Percentiles rank a stretch among this genome's conserved stretches.
phyloP scores from a whole-genome alignment of 2,797 vertebrate species.

The Crypturellus tataupa region DNA sequence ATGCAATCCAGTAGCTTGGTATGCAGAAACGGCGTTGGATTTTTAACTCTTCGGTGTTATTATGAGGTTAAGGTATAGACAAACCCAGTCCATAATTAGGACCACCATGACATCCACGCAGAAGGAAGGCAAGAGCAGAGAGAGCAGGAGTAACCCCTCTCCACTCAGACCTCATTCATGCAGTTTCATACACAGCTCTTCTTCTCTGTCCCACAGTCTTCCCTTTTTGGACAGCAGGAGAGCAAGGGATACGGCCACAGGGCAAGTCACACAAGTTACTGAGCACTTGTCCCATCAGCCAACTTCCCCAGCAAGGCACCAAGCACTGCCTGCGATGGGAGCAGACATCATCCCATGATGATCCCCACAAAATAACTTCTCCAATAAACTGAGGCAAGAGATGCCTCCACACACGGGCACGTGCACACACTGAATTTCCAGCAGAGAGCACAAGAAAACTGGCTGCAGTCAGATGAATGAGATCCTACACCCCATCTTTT shows the following conservation, averaged over 20 bases:
- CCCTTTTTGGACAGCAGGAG: background rate
- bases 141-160: accelerated
- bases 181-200: accelerated
- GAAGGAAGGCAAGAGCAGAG: background rate
- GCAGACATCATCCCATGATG: background rate
- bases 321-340: background rate
- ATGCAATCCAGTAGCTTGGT: background rate
- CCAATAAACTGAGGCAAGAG: background rate
- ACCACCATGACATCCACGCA: background rate
- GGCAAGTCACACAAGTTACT: background rate
- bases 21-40: background rate
- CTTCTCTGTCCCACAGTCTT: background rate
- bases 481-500: background rate
- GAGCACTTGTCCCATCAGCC: background rate
- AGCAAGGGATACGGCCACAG: background rate
- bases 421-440: background rate
- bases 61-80: background rate
- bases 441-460: background rate
- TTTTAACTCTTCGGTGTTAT: background rate
- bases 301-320: background rate
- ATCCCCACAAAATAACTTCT: background rate
- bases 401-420: background rate
- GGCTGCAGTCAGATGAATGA: background rate
- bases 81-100: background rate
- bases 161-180: accelerated